A percentile compares a stretch with the other conserved stretches of the same genome.
Evolutionary conservation across 2,113 vertebrate species (phyloP).

Genomic region (human): DNA sequence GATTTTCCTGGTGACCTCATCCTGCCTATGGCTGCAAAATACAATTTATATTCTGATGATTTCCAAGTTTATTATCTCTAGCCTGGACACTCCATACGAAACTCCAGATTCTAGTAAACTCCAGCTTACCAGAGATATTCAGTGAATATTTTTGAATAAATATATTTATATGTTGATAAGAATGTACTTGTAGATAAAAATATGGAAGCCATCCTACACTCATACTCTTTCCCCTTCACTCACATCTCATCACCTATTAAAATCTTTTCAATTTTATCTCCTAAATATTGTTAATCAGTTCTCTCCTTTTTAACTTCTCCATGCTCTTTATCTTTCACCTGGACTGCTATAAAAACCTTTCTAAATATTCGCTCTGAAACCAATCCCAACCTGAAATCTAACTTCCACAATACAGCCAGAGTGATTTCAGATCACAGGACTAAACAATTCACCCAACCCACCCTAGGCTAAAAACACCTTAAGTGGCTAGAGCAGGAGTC

Average conservation of each 20-base stretch:
- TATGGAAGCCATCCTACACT: background rate
- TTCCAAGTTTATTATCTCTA: conserved; percentile 7
- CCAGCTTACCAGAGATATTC: background rate
- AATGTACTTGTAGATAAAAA: background rate
- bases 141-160: conserved; percentile 27
- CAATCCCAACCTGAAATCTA: background rate
- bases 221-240: background rate
- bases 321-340: background rate
- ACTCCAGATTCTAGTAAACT: background rate
- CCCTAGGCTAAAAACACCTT: background rate
- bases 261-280: conserved; percentile 5
- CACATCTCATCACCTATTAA: background rate
- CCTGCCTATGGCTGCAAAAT: background rate
- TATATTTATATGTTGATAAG: background rate
- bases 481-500: background rate
- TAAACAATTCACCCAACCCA: background rate
- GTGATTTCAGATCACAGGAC: conserved; percentile 9
- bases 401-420: background rate
- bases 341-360: conserved; percentile 7
- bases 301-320: background rate
- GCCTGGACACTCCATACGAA: background rate
- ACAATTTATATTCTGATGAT: background rate
- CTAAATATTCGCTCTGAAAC: background rate
- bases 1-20: background rate
- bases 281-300: background rate